These are phyloP conservation scores for Ormia ochracea DNA, from an alignment of 2,888 invertebrate species.

Conservation along the genomic window DNA sequence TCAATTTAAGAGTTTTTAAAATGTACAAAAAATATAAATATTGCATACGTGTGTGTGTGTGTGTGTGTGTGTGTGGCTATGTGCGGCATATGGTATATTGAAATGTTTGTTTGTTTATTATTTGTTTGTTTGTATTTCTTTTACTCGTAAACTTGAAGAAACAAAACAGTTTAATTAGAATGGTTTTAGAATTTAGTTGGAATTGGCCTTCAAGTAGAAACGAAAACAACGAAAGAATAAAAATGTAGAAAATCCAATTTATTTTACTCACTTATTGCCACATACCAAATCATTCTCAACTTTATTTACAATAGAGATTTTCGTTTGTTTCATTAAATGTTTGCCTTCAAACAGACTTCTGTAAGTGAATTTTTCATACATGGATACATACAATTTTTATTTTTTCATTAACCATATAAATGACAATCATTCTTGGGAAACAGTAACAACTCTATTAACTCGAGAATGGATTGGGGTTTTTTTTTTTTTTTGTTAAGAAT, in stretches of 20 bases:
- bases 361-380: slow-evolving; percentile 4
- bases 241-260: slow-evolving; percentile 36
- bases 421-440: slow-evolving; percentile 61
- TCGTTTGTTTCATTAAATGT: slow-evolving; percentile 19
- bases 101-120: slow-evolving; percentile 7
- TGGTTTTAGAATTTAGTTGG: slow-evolving; percentile 60
- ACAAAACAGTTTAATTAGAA: slow-evolving; percentile 55
- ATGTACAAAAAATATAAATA: background rate
- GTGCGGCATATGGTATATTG: background rate
- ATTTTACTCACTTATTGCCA: slow-evolving; percentile 50
- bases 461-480: background rate
- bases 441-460: slow-evolving; percentile 60
- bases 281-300: background rate
- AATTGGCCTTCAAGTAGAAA: slow-evolving; percentile 55
- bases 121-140: slow-evolving; percentile 3
- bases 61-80: background rate
- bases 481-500: background rate
- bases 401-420: slow-evolving; percentile 52
- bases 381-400: background rate
- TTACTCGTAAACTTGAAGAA: background rate
- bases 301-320: slow-evolving; percentile 28
- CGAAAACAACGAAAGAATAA: background rate
- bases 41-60: background rate
- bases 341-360: slow-evolving; percentile 5
- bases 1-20: slow-evolving; percentile 33